Base-by-base conservation (phyloP, 2,797 vertebrate genomes). In the Enteromius afrohamiltoni region DNA sequence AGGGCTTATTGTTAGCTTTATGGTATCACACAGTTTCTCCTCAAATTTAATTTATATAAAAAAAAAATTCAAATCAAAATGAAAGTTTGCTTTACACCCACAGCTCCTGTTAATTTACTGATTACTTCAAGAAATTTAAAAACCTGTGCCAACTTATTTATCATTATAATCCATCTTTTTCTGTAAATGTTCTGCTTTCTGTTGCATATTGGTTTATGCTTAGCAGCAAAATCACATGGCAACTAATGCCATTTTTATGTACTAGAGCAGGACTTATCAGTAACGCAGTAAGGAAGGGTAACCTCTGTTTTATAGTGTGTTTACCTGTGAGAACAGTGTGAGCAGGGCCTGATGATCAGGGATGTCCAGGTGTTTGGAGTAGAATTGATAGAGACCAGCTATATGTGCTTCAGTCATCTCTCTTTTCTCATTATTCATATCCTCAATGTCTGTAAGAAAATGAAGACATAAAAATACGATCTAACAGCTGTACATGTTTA, bases 251-350 rank as follows among this genome's bases (percentile, higher is more conserved):
- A 14, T 26, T 26, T 4, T 16, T 62, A 62, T 62, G 14, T 16
- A 3, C 11, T 14, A 23, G n/a, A 58, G 17, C 17, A 62, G 60
- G 26, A 16, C 2, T 62, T 23, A 14, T 62, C 23, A 29, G 26
- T 65, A 31, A 34, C 1, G 4, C 37, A 23, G n/a, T 26, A 70
- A 47, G 45, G 29, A 74, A 34, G 29, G 5, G 17, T 29, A n/a
- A 19, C 70, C 5, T 73, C 26, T 47, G 7, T 7, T 42, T 23
- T 42, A 23, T 37, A 23, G 37, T 17, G 0, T 7, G 53, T 85
- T 45, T 92, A 99, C 98, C 96, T 99, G 97, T 64, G 97, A 96
- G 88, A 98, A 96, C 60, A 99, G 95, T 14, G 90, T 90, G 62
- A 97, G 91, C 76, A 99, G 95, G 53, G 92, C 93, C 55, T 91